Evolutionary conservation across 2,797 vertebrate species (phyloP).

Genomic region (Lepilemur ruficaudatus): DNA sequence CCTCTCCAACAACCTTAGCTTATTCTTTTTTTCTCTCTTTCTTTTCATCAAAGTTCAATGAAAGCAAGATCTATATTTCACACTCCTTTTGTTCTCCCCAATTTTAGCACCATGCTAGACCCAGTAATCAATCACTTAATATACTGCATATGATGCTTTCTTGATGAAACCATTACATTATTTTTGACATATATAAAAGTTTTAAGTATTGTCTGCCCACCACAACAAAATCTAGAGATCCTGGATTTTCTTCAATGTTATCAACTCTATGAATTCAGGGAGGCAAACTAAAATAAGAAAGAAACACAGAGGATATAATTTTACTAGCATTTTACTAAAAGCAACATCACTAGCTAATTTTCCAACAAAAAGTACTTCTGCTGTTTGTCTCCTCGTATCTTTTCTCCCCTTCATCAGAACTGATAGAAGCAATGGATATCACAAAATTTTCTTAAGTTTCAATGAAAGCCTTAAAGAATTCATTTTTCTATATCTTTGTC

Average conservation of each 20-base stretch:
- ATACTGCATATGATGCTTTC: neutral
- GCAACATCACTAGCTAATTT: constrained; percentile 1
- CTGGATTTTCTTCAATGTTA: constrained; percentile 22
- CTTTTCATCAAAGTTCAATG: constrained; percentile 21
- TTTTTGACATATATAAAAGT: neutral
- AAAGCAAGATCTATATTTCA: constrained; percentile 7
- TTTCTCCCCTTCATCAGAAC: neutral
- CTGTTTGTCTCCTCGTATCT: neutral
- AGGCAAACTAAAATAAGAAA: neutral
- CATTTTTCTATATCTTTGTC: neutral
- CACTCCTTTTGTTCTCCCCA: neutral
- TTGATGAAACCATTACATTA: neutral
- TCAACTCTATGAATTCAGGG: neutral
- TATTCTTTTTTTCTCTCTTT: neutral
- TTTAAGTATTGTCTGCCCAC: neutral
- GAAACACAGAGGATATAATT: neutral
- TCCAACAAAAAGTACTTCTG: neutral
- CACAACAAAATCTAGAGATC: neutral
- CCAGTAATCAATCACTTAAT: neutral
- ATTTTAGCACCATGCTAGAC: constrained; percentile 17
- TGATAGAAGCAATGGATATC: neutral
- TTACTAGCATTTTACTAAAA: neutral
- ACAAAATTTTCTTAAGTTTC: constrained; percentile 1
- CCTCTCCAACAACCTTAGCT: neutral
- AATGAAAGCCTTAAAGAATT: neutral